Base-by-base conservation (phyloP, 2,113 vertebrate species). In the Cyphomyrus plagiostoma region DNA sequence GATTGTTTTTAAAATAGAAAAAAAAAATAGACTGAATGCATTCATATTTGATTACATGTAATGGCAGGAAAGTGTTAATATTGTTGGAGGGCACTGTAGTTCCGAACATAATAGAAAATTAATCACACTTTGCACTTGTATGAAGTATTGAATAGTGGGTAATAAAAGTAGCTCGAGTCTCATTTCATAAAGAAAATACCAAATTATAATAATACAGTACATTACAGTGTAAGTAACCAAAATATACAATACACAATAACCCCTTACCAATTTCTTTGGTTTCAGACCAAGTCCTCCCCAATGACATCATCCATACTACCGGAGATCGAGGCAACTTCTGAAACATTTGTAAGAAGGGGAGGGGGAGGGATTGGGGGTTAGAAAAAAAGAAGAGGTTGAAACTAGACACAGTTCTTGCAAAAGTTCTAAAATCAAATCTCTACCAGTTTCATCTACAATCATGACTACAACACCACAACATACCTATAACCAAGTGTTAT, bases 261-360 rank as follows among this genome's bases (percentile, higher is more conserved):
- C 30, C 52, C 30, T 87, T 56, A 49, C 52, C 80, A n/a, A 39
- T 42, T 83, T 77, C 70, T 77, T 77, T 77, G 70, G 91, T 92
- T 90, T 95, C 88, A 94, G 53, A 93, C 90, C 66, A 95, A 92
- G 86, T 96, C 94, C 1, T 96, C 94, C 13, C 94, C 95, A 52
- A 93, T 21, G 87, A 93, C 92, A 83, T 96, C 95, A 74, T 96
- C 96, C 17, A 94, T 94, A 30, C 96, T 96, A 94, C 94, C 96
- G 91, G 96, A 96, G 93, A 96, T 95, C 4, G 96, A 96, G 46
- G 95, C 95, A 52, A 93, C 94, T 93, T 96, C 96, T 96, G 48
- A 53, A 91, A 88, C 15, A 89, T 35, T 82, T 56, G 39, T 19
- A 80, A 80, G 35, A 39, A 7, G 42, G 8, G 80, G 6, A 6